Evolutionary conservation across 2,888 invertebrate species (phyloP), one percentile per base, ranked within the genome.

Genomic region (Zelleria hepariella): DNA sequence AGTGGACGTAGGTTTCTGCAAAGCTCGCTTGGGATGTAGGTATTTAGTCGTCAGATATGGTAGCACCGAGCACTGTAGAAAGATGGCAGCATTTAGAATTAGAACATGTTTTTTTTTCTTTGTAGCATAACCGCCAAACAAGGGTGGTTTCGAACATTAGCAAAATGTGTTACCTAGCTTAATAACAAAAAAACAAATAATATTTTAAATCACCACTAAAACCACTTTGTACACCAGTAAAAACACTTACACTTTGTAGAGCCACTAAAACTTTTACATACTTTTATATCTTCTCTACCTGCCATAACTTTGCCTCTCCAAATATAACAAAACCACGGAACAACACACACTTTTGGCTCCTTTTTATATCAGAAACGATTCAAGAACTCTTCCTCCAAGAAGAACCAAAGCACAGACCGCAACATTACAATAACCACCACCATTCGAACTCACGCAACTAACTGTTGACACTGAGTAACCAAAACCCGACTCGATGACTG

Each of bases 381-480:
- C 10, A 23, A 23, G 23, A 51, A 51, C 4, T 2, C 42, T 10
- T 32, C 32, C 32, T 10, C 2, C 10, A 10, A 15, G 32, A 15
- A 42, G 6, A 42, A 15, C 32, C 32, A 42, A 42, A 42, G 32
- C 32, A 42, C 15, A 42, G 32, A 42, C 32, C 32, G 15, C 32
- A n/a, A n/a, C n/a, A n/a, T n/a, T 42, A 10, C 15, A 42, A 15
- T 42, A 42, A 54, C 26, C 54, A 54, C 26, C 25, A 24, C 18
- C 18, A 54, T 20, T 70, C 71, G 74, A 70, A 65, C 70, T 74
- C 75, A 72, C 70, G 75, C 74, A 77, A 72, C 78, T 75, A 79
- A 86, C 88, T 86, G 86, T 83, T 86, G 82, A 83, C 80, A 71
- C 67, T 72, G 68, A 74, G 75, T 76, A 77, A 79, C 80, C 79